Conservation (phyloP, 2,797 vertebrate species). For the Lindbergichthys nudifrons region DNA sequence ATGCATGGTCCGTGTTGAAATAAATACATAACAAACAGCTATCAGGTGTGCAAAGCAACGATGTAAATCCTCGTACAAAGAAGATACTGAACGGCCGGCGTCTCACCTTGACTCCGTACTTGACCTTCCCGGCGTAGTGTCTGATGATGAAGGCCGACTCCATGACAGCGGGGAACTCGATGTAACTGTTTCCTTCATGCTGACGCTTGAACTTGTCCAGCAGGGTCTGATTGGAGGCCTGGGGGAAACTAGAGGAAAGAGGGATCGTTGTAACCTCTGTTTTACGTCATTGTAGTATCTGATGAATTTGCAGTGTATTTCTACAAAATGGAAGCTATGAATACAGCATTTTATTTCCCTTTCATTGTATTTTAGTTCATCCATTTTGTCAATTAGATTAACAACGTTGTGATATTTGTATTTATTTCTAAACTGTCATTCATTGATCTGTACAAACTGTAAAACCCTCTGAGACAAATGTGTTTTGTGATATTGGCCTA, state of each 20-base stretch:
- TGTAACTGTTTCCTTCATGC: conserved; percentile 94
- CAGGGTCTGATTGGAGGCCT: conserved; percentile 96
- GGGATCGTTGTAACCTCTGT: background rate
- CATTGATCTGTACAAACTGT: background rate
- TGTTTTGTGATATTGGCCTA: background rate
- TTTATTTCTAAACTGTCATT: background rate
- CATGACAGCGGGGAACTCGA: conserved; percentile 97
- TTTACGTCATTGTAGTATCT: too few species aligned
- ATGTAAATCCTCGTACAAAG: too few species aligned
- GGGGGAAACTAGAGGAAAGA: conserved; percentile 88
- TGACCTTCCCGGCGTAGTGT: conserved; percentile 97
- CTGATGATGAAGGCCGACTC: conserved; percentile 97
- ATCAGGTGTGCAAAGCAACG: too few species aligned
- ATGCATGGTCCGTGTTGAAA: too few species aligned
- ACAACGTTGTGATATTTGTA: too few species aligned
- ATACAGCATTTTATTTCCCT: too few species aligned
- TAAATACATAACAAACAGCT: too few species aligned
- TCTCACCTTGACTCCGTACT: conserved; percentile 95
- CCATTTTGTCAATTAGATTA: too few species aligned
- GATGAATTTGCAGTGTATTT: too few species aligned
- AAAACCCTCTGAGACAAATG: too few species aligned
- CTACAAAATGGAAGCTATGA: too few species aligned
- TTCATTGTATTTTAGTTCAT: too few species aligned
- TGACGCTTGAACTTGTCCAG: conserved; percentile 97
- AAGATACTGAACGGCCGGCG: background rate